Conservation (phyloP, 2,113 vertebrate genomes). For the Salvelinus namaycush region DNA sequence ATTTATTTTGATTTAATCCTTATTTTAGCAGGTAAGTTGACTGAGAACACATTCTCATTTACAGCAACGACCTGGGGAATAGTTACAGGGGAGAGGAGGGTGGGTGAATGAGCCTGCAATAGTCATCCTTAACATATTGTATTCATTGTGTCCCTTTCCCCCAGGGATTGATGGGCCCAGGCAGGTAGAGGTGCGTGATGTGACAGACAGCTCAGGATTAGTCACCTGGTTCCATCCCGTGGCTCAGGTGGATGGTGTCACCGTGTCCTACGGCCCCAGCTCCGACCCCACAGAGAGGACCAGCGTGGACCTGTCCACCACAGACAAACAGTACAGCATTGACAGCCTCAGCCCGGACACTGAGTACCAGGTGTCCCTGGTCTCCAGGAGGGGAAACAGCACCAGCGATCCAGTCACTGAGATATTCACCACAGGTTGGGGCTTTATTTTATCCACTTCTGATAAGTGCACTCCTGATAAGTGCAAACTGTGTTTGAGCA, state of each 20-base stretch:
- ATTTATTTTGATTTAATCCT: too few species aligned
- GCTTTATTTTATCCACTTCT: too few species aligned
- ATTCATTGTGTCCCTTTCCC: background rate
- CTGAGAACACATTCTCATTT: too few species aligned
- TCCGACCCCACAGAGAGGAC: slow-evolving; percentile 74
- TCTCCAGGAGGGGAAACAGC: slow-evolving; percentile 77
- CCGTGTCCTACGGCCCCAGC: slow-evolving; percentile 79
- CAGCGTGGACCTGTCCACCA: slow-evolving; percentile 75
- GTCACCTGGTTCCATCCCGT: slow-evolving; percentile 87
- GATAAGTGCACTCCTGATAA: too few species aligned
- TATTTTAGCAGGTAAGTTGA: too few species aligned
- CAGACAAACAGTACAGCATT: slow-evolving; percentile 85
- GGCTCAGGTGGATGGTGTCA: slow-evolving; percentile 80
- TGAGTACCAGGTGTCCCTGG: slow-evolving; percentile 82
- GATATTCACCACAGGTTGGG: slow-evolving; percentile 86
- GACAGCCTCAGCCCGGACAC: slow-evolving; percentile 85
- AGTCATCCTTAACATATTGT: too few species aligned
- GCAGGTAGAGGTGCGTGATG: slow-evolving; percentile 83
- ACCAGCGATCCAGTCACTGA: slow-evolving; percentile 77
- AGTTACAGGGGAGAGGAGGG: too few species aligned
- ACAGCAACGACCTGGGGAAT: too few species aligned
- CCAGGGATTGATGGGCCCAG: slow-evolving; percentile 86
- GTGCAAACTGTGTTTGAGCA: too few species aligned
- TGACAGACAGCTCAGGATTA: slow-evolving; percentile 86
- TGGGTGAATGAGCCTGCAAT: too few species aligned